A percentile compares a stretch with the other conserved stretches of the same genome.
These are phyloP conservation scores for Protula sp. DNA, from an alignment of 2,888 invertebrate genomes.

Conservation along the genomic window DNA sequence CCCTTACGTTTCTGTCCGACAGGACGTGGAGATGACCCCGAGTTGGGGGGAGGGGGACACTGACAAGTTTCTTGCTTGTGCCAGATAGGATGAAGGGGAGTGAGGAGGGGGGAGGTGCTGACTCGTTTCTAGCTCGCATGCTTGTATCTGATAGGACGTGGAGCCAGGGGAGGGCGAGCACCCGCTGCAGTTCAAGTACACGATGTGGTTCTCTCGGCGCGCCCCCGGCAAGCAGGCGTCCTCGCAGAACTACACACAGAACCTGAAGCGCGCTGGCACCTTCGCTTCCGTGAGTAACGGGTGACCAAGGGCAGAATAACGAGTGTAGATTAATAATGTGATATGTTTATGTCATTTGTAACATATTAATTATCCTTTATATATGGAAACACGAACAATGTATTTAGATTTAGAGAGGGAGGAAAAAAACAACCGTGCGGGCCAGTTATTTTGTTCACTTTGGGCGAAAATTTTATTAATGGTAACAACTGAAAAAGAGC, in stretches of 20 bases:
- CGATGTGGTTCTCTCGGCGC: constrained; percentile 78
- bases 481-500: no score
- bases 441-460: no score
- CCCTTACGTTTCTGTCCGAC: no score
- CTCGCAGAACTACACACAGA: constrained; percentile 65
- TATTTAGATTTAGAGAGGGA: no score
- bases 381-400: no score
- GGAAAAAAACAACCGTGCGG: no score
- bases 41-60: no score
- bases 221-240: constrained; percentile 61
- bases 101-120: background rate
- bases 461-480: no score
- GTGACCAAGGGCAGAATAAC: no score
- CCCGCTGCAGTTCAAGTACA: constrained; percentile 86
- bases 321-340: background rate
- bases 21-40: no score
- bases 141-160: constrained; percentile 57
- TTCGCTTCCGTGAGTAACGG: constrained; percentile 55
- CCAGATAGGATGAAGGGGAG: no score
- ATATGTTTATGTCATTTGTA: background rate
- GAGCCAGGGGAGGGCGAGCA: constrained; percentile 64
- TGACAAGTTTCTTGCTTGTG: background rate
- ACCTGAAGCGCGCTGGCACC: constrained; percentile 71
- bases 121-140: constrained; percentile 23
- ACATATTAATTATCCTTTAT: no score